Evolutionary conservation across 2,113 vertebrate genomes (phyloP).

Genomic region (Phalacrocorax carbo): DNA sequence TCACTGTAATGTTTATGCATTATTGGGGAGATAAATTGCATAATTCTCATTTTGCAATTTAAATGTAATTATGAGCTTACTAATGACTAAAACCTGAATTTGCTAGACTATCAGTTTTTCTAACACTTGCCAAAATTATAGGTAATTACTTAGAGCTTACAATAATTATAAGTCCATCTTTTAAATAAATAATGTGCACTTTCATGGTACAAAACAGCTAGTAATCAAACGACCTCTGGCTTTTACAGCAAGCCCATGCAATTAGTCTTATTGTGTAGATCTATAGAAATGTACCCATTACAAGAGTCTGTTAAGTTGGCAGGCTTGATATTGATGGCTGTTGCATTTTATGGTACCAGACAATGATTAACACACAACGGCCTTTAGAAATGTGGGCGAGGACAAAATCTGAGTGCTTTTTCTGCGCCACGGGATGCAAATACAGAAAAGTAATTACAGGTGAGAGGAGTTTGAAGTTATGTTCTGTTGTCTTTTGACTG

Average conservation of each 20-base stretch:
- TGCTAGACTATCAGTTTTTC: constrained; percentile 76
- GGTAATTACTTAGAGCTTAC: constrained; percentile 77
- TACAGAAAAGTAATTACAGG: not conserved
- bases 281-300: constrained; percentile 71
- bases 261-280: constrained; percentile 75
- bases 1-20: constrained; percentile 79
- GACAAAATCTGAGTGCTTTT: not conserved
- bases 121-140: constrained; percentile 79
- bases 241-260: constrained; percentile 67
- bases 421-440: not conserved
- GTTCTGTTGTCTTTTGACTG: not conserved
- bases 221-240: constrained; percentile 75
- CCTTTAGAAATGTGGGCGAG: not conserved
- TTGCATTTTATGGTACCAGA: constrained; percentile 45
- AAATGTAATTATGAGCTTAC: constrained; percentile 82
- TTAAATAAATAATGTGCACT: constrained; percentile 80
- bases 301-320: constrained; percentile 59
- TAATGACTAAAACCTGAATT: constrained; percentile 81
- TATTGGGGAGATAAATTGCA: constrained; percentile 78
- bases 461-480: not conserved
- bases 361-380: constrained; percentile 31
- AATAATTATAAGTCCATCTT: constrained; percentile 81
- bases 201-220: constrained; percentile 71
- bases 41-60: constrained; percentile 84
- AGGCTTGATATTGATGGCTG: constrained; percentile 31